Percentiles rank a stretch among this genome's conserved stretches.
These are phyloP conservation scores for Pomacea canaliculata DNA, from an alignment of 2,888 invertebrate genomes.

Conservation along the genomic window DNA sequence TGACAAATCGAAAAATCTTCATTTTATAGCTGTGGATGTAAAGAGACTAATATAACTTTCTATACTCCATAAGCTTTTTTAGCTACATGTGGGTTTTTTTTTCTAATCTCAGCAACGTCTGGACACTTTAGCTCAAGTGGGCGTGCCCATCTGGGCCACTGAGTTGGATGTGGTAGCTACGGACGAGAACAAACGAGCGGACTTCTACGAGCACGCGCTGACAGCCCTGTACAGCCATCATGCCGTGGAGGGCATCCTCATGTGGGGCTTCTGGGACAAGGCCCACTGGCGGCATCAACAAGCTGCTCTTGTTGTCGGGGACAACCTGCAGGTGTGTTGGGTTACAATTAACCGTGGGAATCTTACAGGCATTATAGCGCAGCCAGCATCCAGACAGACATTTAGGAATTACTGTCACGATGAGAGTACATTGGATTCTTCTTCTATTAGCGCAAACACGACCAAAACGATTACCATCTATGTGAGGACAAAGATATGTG, in stretches of 20 bases:
- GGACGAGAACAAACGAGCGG: slow-evolving; percentile 31
- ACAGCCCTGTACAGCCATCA: background rate
- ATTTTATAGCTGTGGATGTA: background rate
- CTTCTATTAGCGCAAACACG: too few species aligned
- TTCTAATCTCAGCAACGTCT: slow-evolving; percentile 24
- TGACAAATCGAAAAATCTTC: background rate
- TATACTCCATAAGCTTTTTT: too few species aligned
- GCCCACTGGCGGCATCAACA: background rate
- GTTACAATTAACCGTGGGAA: too few species aligned
- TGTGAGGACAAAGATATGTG: slow-evolving; percentile 17
- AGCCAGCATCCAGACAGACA: too few species aligned
- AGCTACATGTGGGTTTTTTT: too few species aligned
- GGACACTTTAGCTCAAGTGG: slow-evolving; percentile 32
- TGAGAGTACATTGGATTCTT: too few species aligned
- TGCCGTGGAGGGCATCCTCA: background rate
- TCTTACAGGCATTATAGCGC: too few species aligned
- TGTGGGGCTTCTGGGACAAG: slow-evolving; percentile 24
- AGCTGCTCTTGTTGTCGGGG: slow-evolving; percentile 16
- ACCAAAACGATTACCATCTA: too few species aligned
- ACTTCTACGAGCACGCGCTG: slow-evolving; percentile 20
- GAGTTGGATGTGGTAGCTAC: slow-evolving; percentile 28
- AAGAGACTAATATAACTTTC: too few species aligned
- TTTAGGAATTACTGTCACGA: too few species aligned
- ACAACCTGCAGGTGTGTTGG: slow-evolving; percentile 8
- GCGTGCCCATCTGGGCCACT: slow-evolving; percentile 36